Evolutionary conservation across 2,888 invertebrate species (phyloP).

Genomic region (Tinea pellionella): DNA sequence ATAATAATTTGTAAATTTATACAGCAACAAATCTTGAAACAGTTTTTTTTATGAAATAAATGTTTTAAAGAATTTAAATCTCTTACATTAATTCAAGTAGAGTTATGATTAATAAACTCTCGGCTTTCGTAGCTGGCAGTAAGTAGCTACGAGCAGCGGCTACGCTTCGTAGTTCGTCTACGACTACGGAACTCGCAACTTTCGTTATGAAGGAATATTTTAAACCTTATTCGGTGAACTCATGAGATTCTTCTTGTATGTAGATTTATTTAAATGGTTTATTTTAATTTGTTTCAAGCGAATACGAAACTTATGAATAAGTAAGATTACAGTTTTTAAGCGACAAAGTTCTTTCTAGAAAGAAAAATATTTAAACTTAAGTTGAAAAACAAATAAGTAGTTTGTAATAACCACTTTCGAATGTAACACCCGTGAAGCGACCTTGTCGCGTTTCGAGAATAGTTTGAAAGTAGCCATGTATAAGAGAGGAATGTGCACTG

Average conservation of each 20-base stretch:
- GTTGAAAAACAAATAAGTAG: too few relatives aligned
- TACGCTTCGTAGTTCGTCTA: not conserved
- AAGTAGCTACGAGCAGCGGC: not conserved
- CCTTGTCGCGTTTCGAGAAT: too few relatives aligned
- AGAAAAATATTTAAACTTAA: too few relatives aligned
- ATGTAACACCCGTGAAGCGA: too few relatives aligned
- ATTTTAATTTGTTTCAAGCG: not conserved
- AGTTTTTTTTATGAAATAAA: too few relatives aligned
- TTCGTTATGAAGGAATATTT: not conserved
- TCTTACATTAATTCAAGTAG: not conserved
- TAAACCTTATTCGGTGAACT: not conserved
- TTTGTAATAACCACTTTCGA: too few relatives aligned
- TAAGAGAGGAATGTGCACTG: too few relatives aligned
- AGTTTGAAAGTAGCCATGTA: too few relatives aligned
- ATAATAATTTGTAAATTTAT: too few relatives aligned
- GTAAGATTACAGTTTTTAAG: not conserved
- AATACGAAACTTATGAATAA: not conserved
- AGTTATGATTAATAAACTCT: not conserved
- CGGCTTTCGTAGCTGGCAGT: not conserved
- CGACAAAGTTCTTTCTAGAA: too few relatives aligned
- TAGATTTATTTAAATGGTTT: not conserved
- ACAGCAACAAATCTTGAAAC: too few relatives aligned
- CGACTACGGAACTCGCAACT: not conserved
- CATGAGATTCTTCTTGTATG: not conserved
- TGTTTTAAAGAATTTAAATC: too few relatives aligned